Conservation (phyloP, 2,888 invertebrate species). For the Poecilus cupreus region DNA sequence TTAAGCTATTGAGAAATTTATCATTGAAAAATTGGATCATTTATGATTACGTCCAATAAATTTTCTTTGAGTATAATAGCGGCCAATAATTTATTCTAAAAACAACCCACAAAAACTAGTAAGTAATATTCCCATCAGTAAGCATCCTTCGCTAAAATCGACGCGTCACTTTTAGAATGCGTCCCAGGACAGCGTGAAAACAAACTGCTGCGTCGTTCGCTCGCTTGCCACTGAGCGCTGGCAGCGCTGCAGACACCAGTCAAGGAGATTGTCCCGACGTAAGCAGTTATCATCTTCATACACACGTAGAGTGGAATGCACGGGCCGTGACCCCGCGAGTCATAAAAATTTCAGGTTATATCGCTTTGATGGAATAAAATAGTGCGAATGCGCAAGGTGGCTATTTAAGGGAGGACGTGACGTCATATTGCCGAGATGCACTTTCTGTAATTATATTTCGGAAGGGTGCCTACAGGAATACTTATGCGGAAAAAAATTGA, state of each 20-base stretch:
- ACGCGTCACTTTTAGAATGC: constrained; percentile 18
- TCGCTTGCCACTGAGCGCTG: not conserved
- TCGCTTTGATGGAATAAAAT: constrained; percentile 53
- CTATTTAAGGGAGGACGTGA: constrained; percentile 20
- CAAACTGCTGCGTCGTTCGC: constrained; percentile 16
- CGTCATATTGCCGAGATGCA: constrained; percentile 15
- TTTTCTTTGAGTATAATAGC: no score
- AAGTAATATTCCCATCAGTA: not conserved
- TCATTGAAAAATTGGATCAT: not conserved
- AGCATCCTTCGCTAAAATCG: not conserved
- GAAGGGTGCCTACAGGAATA: not conserved
- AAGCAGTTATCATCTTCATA: constrained; percentile 53
- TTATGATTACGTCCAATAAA: not conserved
- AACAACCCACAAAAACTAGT: not conserved
- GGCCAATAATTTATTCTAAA: not conserved
- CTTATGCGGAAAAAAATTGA: no score
- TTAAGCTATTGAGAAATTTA: not conserved
- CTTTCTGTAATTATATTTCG: constrained; percentile 30
- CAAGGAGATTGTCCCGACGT: constrained; percentile 17
- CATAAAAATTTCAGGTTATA: constrained; percentile 54
- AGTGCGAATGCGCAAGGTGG: constrained; percentile 36
- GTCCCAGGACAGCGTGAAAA: not conserved
- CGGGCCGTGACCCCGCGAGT: not conserved
- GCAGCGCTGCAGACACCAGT: not conserved
- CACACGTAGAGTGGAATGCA: not conserved